These are phyloP conservation scores for Bombycilla garrulus DNA, from an alignment of 2,113 vertebrate genomes.

Conservation along the genomic window DNA sequence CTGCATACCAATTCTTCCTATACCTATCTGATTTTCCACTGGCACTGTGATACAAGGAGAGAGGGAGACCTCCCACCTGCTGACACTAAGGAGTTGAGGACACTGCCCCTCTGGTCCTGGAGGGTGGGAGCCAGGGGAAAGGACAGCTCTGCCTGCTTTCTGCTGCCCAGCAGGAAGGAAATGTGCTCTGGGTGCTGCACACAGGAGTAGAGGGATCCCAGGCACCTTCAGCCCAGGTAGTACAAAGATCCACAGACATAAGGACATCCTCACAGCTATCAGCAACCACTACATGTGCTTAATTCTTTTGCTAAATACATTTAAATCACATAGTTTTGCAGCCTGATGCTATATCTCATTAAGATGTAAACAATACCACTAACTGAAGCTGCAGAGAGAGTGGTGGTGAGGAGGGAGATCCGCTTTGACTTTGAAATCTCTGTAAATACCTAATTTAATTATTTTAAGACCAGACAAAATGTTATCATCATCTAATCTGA, in stretches of 20 bases:
- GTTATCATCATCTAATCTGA: neutral
- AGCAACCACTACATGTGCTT: neutral
- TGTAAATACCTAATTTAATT: constrained; percentile 15
- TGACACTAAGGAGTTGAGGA: neutral
- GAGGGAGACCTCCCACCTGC: neutral
- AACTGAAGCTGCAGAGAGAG: neutral
- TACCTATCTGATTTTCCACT: neutral
- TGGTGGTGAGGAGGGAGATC: neutral
- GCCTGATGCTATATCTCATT: neutral
- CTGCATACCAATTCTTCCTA: neutral
- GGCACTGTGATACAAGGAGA: neutral
- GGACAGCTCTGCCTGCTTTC: neutral
- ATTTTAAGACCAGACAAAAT: neutral
- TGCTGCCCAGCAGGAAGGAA: neutral
- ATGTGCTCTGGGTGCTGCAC: neutral
- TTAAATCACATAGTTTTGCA: neutral
- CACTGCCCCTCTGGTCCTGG: neutral
- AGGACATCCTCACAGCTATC: neutral
- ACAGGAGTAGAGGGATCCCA: neutral
- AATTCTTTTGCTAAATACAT: neutral
- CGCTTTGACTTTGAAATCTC: neutral
- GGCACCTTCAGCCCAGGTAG: neutral
- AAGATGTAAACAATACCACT: neutral
- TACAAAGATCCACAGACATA: neutral
- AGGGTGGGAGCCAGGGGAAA: neutral